Evolutionary conservation across 2,113 vertebrate species (phyloP), one percentile per base, ranked within the genome.

Genomic region (Salvelinus sp.): DNA sequence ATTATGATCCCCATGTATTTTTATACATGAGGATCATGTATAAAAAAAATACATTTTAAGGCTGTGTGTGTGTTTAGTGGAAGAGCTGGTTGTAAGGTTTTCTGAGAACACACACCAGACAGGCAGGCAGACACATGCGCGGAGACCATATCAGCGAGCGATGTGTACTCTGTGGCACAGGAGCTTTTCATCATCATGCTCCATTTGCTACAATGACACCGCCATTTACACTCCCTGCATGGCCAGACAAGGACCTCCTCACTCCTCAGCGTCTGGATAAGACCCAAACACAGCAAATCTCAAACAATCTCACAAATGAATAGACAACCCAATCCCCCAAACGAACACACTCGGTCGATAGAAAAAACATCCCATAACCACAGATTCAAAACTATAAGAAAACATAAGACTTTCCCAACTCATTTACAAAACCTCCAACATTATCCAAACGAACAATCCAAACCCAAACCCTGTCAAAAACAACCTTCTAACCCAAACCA

Each of bases 201-300:
- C 83, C 88, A 90, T 91, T 90, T 90, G 75, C 83, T 60, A 75
- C 86, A 86, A 87, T 86, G 87, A 89, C 86, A 87, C 72, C 82
- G 77, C 82, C 82, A 79, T 85, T 83, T 85, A 62, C 68, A 62
- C 80, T 85, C 77, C 74, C 81, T 67, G 77, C 80, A 20, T 74
- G 77, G 79, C 66, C 69, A 66, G 73, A 84, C 72, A 58, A 74
- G 65, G 79, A 71, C 73, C 77, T 0, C 25, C 77, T 69, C 78
- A 58, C 77, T 73, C 4, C 38, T 28, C 63, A 10, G 14, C 62
- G 4, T 38, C 81, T 82, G 81, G 73, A 78, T 69, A 69, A 27
- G 66, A 57, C 64, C 72, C 69, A 64, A 70, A 70, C 76, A 3
- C 10, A 74, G 6, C 63, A 13, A 50, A 64, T 30, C 60, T 57